Conservation (phyloP, 2,113 vertebrate species). For the Nyctereutes procyonoides region DNA sequence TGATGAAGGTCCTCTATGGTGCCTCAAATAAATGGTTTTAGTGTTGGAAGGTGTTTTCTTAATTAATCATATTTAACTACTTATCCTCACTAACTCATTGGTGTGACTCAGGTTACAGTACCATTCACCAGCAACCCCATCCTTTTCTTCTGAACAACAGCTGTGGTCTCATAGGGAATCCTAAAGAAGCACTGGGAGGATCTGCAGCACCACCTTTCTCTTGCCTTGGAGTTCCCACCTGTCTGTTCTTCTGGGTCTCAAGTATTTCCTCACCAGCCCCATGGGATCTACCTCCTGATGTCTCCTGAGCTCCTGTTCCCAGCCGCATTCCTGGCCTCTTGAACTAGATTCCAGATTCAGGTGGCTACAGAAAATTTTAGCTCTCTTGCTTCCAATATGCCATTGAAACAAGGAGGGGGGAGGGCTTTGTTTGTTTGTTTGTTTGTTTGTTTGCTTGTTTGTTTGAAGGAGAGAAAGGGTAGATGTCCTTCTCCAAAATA, state of each 20-base stretch:
- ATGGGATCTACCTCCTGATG: neutral
- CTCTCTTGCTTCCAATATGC: neutral
- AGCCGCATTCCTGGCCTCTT: neutral
- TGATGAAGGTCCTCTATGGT: neutral
- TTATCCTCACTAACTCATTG: neutral
- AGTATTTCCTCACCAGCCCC: neutral
- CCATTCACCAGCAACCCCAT: neutral
- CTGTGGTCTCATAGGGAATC: neutral
- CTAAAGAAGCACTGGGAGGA: neutral
- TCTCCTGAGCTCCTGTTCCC: too few species aligned
- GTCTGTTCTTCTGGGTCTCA: neutral
- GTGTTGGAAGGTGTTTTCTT: neutral
- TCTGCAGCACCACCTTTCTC: neutral
- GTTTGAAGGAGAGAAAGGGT: neutral
- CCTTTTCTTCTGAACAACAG: neutral
- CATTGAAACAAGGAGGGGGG: neutral
- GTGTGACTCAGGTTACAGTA: neutral
- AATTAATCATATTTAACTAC: neutral
- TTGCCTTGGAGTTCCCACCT: neutral
- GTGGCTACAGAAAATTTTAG: neutral
- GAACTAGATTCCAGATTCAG: neutral
- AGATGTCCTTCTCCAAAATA: neutral
- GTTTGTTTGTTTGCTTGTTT: neutral
- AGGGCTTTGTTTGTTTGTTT: neutral
- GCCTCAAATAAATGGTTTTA: neutral